Percentiles rank a stretch among this genome's conserved stretches.
phyloP scores from a whole-genome alignment of 2,113 vertebrate genomes.

The Myotis brandtii region DNA sequence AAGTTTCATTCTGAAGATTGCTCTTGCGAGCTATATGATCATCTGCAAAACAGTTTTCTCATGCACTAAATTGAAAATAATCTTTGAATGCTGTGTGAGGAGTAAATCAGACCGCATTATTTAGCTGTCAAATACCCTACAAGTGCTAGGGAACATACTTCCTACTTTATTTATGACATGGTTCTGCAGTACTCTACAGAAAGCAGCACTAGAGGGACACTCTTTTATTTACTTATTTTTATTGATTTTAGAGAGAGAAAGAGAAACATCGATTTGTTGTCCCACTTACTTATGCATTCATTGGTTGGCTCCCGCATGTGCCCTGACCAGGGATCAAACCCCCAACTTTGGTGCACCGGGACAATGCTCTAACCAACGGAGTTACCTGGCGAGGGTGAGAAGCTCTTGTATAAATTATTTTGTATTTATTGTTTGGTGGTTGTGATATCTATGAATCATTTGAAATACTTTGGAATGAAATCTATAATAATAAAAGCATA shows the following conservation, averaged over 20 bases:
- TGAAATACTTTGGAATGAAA: constrained; percentile 13
- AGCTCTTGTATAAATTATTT: neutral
- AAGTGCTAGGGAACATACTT: neutral
- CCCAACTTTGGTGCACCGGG: no score
- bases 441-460: neutral
- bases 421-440: neutral
- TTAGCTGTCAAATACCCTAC: neutral
- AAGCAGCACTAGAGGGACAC: neutral
- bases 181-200: neutral
- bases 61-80: neutral
- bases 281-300: no score
- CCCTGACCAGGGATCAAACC: no score
- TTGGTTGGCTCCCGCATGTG: no score
- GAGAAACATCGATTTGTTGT: no score
- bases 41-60: neutral
- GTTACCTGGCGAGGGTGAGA: neutral
- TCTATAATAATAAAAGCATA: no score
- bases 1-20: neutral
- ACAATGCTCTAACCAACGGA: no score
- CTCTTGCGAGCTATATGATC: neutral
- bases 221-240: neutral
- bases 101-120: neutral
- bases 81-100: neutral
- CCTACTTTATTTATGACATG: neutral
- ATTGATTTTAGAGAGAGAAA: neutral